These are phyloP conservation scores for Acanthosepion lycidas DNA, from an alignment of 2,888 invertebrate species.

Conservation along the genomic window DNA sequence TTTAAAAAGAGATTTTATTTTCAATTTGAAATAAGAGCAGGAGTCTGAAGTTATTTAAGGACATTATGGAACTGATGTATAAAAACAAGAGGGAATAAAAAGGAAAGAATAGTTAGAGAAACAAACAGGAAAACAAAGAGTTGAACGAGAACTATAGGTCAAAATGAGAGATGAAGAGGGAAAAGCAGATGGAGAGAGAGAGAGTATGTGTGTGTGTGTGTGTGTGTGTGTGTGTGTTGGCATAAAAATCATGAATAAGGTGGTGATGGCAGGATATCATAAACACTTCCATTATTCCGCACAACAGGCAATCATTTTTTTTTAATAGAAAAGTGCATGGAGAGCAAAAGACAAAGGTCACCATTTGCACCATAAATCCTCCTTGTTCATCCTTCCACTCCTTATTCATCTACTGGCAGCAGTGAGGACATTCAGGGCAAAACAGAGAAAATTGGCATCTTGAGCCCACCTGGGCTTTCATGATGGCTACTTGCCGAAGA, in stretches of 20 bases:
- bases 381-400: neutral
- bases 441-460: slow-evolving; percentile 33
- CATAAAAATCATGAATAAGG: neutral
- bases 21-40: too few relatives aligned
- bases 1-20: too few relatives aligned
- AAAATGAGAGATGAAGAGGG: neutral
- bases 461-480: neutral
- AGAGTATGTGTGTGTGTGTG: too few relatives aligned
- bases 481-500: slow-evolving; percentile 9
- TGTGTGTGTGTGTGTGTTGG: too few relatives aligned
- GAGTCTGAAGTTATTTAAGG: too few relatives aligned
- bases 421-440: neutral
- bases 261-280: neutral
- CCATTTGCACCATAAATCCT: neutral
- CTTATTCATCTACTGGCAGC: neutral
- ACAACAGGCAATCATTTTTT: neutral
- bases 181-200: neutral
- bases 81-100: neutral
- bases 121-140: neutral
- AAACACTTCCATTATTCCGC: neutral
- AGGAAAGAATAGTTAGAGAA: neutral
- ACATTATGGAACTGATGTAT: too few relatives aligned
- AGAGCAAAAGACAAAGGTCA: neutral
- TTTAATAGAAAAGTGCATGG: neutral
- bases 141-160: neutral